Conservation (phyloP, 2,888 invertebrate genomes). For the Hydriomena furcata region DNA sequence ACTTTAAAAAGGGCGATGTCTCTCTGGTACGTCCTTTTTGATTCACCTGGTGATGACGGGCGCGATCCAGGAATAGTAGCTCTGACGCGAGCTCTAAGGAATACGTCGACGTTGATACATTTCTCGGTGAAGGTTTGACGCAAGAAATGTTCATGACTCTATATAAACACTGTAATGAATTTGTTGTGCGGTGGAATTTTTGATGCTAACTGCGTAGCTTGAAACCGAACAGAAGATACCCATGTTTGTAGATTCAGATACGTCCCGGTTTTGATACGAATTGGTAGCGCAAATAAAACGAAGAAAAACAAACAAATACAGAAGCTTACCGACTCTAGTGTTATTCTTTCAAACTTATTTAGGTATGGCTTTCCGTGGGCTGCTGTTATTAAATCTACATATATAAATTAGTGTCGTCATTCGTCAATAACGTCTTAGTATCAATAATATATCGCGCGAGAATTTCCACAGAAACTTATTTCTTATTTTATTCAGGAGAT, state of each 20-base stretch:
- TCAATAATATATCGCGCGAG: slow-evolving; percentile 2
- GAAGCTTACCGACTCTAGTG: not conserved
- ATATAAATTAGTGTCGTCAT: slow-evolving; percentile 2
- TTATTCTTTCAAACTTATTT: slow-evolving; percentile 9
- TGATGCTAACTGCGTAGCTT: slow-evolving; percentile 15
- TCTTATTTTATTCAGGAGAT: slow-evolving; percentile 51
- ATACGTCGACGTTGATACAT: slow-evolving; percentile 49
- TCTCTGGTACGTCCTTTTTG: slow-evolving; percentile 47
- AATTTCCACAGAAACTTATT: slow-evolving; percentile 2
- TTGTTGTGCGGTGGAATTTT: slow-evolving; percentile 33
- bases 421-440: not conserved
- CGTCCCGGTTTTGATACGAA: too few relatives aligned
- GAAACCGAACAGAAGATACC: not conserved
- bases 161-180: slow-evolving; percentile 48
- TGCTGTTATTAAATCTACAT: slow-evolving; percentile 3
- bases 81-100: slow-evolving; percentile 59
- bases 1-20: slow-evolving; percentile 47
- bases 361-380: not conserved
- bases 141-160: slow-evolving; percentile 65
- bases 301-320: not conserved
- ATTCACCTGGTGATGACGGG: slow-evolving; percentile 61
- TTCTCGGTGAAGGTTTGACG: slow-evolving; percentile 64
- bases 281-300: not conserved
- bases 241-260: not conserved
- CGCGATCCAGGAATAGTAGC: slow-evolving; percentile 62